phyloP scores from a whole-genome alignment of 2,888 invertebrate species.

The Apodemia hepburni region DNA sequence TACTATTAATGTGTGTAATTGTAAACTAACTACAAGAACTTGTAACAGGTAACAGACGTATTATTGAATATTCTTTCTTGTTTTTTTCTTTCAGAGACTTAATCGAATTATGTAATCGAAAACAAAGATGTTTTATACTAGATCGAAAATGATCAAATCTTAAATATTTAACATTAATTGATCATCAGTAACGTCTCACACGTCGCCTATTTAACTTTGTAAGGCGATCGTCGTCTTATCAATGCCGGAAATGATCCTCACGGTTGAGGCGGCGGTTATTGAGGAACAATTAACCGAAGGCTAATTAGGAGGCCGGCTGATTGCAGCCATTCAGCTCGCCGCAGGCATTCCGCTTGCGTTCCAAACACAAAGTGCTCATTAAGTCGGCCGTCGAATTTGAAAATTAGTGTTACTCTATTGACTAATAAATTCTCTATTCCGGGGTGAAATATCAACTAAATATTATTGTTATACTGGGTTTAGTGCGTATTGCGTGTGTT shows the following conservation, averaged over 20 bases:
- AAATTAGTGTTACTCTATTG: neutral
- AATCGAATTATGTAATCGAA: too few relatives aligned
- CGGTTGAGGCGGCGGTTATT: neutral
- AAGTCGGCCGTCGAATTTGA: neutral
- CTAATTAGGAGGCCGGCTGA: constrained; percentile 2
- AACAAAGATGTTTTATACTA: too few relatives aligned
- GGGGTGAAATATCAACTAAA: neutral
- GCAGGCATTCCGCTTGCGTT: neutral
- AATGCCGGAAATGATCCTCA: neutral
- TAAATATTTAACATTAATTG: too few relatives aligned
- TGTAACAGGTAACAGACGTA: too few relatives aligned
- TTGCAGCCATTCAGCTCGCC: neutral
- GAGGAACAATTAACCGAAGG: constrained; percentile 4
- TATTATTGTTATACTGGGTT: neutral
- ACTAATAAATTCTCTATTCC: neutral
- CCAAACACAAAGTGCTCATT: constrained; percentile 2
- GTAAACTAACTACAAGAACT: too few relatives aligned
- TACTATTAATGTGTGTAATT: too few relatives aligned
- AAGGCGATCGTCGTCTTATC: neutral
- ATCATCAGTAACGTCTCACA: too few relatives aligned
- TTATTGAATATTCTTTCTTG: too few relatives aligned
- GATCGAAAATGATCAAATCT: too few relatives aligned
- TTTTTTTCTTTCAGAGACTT: too few relatives aligned
- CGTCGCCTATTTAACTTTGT: neutral
- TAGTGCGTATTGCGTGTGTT: neutral